phyloP scores from a whole-genome alignment of 2,888 invertebrate species.

The Elaeidobius kamerunicus region DNA sequence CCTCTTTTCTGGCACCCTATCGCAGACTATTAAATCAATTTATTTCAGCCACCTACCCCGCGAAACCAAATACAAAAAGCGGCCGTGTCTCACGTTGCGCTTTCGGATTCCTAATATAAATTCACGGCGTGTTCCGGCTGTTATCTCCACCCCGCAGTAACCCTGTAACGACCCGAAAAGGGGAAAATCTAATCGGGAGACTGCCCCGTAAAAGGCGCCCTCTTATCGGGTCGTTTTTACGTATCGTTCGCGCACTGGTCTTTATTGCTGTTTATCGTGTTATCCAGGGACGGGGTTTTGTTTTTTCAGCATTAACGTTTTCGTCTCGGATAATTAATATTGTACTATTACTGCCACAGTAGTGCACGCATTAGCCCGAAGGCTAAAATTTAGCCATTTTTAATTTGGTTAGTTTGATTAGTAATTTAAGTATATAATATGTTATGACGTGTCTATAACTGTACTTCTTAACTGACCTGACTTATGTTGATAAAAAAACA shows the following conservation, averaged over 20 bases:
- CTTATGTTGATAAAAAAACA: no score
- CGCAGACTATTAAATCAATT: slow-evolving; percentile 17
- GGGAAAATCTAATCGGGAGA: slow-evolving; percentile 24
- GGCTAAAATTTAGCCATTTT: no score
- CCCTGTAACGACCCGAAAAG: slow-evolving; percentile 22
- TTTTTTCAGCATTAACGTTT: no score
- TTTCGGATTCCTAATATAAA: slow-evolving; percentile 40
- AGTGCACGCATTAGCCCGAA: no score
- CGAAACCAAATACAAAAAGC: slow-evolving; percentile 12
- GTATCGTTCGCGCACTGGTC: slow-evolving; percentile 15
- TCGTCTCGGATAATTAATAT: no score
- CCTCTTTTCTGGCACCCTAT: slow-evolving; percentile 8
- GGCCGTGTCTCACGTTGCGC: slow-evolving; percentile 23
- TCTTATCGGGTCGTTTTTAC: slow-evolving; percentile 24
- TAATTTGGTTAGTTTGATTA: no score
- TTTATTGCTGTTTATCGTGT: slow-evolving; percentile 23
- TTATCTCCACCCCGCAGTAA: slow-evolving; percentile 43
- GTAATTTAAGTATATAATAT: no score
- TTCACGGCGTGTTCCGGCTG: slow-evolving; percentile 45
- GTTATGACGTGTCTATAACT: no score
- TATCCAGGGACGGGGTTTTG: neutral
- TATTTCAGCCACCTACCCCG: slow-evolving; percentile 7
- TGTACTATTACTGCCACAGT: no score
- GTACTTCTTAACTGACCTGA: no score
- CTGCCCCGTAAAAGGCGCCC: slow-evolving; percentile 22